Percentiles rank a stretch among this genome's conserved stretches.
phyloP scores from a whole-genome alignment of 1,140 invertebrate genomes.

The Pomacea maculata region DNA sequence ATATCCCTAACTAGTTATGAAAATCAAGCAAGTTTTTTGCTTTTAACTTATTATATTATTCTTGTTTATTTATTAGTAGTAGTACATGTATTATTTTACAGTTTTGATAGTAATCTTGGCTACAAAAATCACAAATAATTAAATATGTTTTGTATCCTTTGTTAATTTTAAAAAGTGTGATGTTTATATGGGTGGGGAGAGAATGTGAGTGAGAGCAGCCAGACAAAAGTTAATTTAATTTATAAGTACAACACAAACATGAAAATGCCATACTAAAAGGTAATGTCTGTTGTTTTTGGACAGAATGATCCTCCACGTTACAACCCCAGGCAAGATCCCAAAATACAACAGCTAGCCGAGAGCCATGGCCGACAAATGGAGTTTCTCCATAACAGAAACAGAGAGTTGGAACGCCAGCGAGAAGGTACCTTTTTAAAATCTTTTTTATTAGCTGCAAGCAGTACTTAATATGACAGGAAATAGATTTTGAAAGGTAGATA shows the following conservation, averaged over 20 bases:
- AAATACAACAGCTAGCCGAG: constrained; percentile 52
- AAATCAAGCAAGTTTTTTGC: too few relatives aligned
- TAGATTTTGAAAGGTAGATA: too few relatives aligned
- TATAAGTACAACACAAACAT: background rate
- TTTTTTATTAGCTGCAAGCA: too few relatives aligned
- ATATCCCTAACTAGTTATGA: too few relatives aligned
- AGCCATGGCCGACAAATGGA: constrained; percentile 59
- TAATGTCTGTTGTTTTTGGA: background rate
- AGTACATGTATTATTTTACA: background rate
- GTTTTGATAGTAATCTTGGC: too few relatives aligned
- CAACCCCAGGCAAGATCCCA: constrained; percentile 52
- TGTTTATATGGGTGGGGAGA: background rate
- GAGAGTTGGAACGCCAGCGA: constrained; percentile 59
- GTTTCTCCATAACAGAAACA: constrained; percentile 48
- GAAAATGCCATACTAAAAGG: background rate
- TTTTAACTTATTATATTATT: too few relatives aligned
- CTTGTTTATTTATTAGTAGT: too few relatives aligned
- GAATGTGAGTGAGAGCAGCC: background rate
- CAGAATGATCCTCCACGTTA: constrained; percentile 27
- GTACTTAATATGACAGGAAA: too few relatives aligned
- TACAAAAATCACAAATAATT: background rate
- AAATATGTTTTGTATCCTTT: background rate
- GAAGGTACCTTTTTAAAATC: constrained; percentile 42
- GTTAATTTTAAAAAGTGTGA: background rate
- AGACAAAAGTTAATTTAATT: too few relatives aligned